These are phyloP conservation scores for Pitangus sulphuratus DNA, from an alignment of 2,797 vertebrate genomes.

Conservation along the genomic window DNA sequence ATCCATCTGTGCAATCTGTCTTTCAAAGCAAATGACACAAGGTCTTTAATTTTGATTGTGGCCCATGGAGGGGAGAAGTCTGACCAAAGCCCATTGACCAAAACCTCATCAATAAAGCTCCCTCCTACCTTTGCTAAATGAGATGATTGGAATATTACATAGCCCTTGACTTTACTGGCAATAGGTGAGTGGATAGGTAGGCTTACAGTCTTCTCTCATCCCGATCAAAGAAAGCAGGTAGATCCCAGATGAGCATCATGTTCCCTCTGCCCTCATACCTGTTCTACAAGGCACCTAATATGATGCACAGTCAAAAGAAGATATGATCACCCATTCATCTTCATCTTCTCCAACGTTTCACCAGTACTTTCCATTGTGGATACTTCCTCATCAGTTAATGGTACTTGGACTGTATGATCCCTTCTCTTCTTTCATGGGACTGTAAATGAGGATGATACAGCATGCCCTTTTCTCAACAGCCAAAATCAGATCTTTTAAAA, in stretches of 20 bases:
- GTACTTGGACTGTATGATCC: neutral
- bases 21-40: neutral
- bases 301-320: neutral
- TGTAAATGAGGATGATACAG: neutral
- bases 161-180: neutral
- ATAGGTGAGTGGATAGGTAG: neutral
- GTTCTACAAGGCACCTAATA: neutral
- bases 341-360: neutral
- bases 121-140: neutral
- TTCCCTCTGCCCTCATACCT: neutral
- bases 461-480: neutral
- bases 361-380: neutral
- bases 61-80: neutral
- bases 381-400: neutral
- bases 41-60: neutral
- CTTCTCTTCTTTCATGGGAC: neutral
- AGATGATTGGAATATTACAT: neutral
- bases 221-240: neutral
- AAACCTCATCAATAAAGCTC: neutral
- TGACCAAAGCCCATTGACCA: neutral
- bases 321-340: neutral
- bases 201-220: neutral
- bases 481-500: neutral
- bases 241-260: rapidly evolving
- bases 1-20: neutral